Evolutionary conservation across 2,797 vertebrate genomes (phyloP), one percentile per base, ranked within the genome.

Genomic region (Threskiornis aethiopicus): DNA sequence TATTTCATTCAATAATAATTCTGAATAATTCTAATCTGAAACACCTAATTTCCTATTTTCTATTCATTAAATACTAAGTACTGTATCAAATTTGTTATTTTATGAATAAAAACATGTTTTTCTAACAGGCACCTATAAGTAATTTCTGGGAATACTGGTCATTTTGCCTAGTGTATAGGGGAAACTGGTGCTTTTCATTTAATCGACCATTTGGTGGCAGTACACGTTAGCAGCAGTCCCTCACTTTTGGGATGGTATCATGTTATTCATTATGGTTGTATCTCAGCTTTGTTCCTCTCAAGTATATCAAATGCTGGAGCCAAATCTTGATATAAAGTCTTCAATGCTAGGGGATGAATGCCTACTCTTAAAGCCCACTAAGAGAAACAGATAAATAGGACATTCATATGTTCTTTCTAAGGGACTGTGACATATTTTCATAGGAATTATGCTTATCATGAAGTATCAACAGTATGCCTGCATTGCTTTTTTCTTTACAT

Each of bases 181-280:
- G 7, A 90, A 72, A 29, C 8, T 28, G 4, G 5, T 97, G 98
- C 90, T 89, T 90, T 98, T 97, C 89, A 80, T 52, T 51, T 84
- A 31, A n/a, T 37, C 35, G 11, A 77, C 98, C 98, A 96, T 96
- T 76, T 97, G 98, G 98, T 97, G 98, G 98, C 98, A 97, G 97
- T 97, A 89, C 73, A 77, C 2, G 79, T 93, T 96, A 98, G 96
- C 94, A 96, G 67, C 96, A 97, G 42, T n/a, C 22, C 35, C 20
- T 66, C 15, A 31, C 29, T 86, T 91, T 69, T 24, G 61, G 17
- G 19, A 73, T 72, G 9, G 29, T 64, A 65, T 5, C 41, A 15
- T 84, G 13, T 54, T 91, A 58, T 13, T 76, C 49, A 14, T 84
- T 72, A 47, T 0, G 0, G 11, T 73, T 90, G 11, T 73, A 57